These are phyloP conservation scores for Cylloceria caligata DNA, from an alignment of 2,888 invertebrate genomes.

Conservation along the genomic window DNA sequence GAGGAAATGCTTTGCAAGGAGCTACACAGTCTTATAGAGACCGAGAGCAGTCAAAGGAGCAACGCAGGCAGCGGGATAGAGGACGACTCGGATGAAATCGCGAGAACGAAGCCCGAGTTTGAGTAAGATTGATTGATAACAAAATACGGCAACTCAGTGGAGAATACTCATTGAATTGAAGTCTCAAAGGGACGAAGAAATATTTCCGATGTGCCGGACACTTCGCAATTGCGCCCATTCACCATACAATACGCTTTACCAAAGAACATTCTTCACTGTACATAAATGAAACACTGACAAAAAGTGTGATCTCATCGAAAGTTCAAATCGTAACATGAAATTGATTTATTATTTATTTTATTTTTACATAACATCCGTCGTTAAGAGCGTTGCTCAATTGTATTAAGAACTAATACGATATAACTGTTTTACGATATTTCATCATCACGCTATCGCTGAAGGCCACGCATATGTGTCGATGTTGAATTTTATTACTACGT, in stretches of 20 bases:
- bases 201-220: conserved; percentile 31
- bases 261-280: conserved; percentile 64
- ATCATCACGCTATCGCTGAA: conserved; percentile 58
- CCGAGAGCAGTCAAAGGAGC: conserved; percentile 73
- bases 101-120: conserved; percentile 41
- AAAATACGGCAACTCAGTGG: conserved; percentile 12
- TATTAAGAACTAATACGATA: conserved; percentile 40
- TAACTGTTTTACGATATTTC: conserved; percentile 32
- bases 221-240: conserved; percentile 28
- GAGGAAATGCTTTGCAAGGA: conserved; percentile 81
- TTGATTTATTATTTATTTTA: conserved; percentile 7
- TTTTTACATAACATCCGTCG: conserved; percentile 28
- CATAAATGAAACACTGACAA: conserved; percentile 43
- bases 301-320: conserved; percentile 46
- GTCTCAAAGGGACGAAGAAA: conserved; percentile 13
- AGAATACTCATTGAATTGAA: conserved; percentile 17
- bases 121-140: conserved; percentile 40
- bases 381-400: conserved; percentile 51
- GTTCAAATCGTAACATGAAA: conserved; percentile 29
- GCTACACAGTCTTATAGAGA: conserved; percentile 80
- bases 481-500: conserved; percentile 53
- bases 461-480: conserved; percentile 57
- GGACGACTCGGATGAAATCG: conserved; percentile 56
- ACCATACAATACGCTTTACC: conserved; percentile 38
- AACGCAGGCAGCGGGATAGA: conserved; percentile 67